Percentiles rank a stretch among this genome's conserved stretches.
Conservation (phyloP, 2,113 vertebrate species). For the Sebastes fasciatus region DNA sequence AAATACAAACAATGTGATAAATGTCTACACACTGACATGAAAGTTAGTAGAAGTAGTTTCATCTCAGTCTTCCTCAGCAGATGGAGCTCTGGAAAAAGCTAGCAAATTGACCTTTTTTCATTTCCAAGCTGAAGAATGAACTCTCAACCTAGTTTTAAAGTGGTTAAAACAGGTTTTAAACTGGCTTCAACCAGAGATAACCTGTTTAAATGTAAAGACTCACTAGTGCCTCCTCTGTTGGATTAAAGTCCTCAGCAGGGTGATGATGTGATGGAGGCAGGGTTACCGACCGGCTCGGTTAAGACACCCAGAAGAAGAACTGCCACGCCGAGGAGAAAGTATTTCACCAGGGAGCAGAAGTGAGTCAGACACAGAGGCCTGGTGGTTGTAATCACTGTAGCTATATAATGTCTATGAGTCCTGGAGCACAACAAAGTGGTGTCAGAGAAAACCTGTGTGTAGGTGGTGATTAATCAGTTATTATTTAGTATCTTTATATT, state of each 20-base stretch:
- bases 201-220: neutral
- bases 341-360: conserved; percentile 56
- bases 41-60: no score
- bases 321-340: conserved; percentile 60
- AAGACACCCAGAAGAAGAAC: conserved; percentile 58
- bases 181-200: neutral
- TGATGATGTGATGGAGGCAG: conserved; percentile 27
- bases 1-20: neutral
- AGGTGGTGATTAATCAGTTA: neutral
- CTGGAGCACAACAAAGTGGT: neutral
- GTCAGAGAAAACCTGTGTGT: no score
- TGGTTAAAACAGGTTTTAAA: neutral
- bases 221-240: conserved; percentile 16
- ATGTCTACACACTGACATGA: no score
- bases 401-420: neutral
- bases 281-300: neutral
- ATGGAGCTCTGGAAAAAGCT: no score
- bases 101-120: no score
- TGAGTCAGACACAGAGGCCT: conserved; percentile 54
- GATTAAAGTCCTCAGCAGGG: conserved; percentile 40
- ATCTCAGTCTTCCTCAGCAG: no score
- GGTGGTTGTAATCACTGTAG: neutral
- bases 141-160: no score
- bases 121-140: no score
- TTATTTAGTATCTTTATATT: neutral